Percentiles rank a stretch among this genome's conserved stretches.
phyloP scores from a whole-genome alignment of 2,797 vertebrate species.

The Mus minutoides region DNA sequence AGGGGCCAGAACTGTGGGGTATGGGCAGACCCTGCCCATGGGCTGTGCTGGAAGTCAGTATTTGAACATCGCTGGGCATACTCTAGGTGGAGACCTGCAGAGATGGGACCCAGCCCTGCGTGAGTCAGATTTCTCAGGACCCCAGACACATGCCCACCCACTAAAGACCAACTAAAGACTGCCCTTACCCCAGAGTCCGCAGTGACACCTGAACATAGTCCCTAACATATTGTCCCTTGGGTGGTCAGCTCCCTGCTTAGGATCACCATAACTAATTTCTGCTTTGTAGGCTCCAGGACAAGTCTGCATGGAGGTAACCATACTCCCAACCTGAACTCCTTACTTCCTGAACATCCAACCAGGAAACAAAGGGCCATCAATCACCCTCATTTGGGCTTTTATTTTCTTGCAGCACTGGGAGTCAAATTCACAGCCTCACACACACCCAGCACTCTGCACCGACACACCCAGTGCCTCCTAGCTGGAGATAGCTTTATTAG shows the following conservation, averaged over 20 bases:
- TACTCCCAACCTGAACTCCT: neutral
- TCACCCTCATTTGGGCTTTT: neutral
- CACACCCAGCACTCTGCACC: neutral
- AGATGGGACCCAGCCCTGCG: neutral
- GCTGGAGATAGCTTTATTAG: neutral
- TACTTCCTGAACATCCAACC: neutral
- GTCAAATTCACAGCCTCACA: neutral
- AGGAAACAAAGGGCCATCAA: neutral
- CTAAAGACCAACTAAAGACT: neutral
- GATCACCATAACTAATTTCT: neutral
- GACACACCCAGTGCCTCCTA: too few species aligned
- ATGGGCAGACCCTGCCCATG: neutral
- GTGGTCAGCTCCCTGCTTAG: neutral
- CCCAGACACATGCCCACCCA: neutral
- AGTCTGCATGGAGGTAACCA: neutral
- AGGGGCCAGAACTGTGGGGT: neutral
- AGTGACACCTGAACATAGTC: neutral
- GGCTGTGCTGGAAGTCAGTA: neutral
- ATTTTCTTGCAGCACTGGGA: neutral
- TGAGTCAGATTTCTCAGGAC: neutral
- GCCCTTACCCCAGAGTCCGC: accelerated
- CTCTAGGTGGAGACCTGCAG: neutral
- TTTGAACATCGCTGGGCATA: accelerated
- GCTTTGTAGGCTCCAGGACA: neutral
- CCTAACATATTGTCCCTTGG: neutral